Evolutionary conservation across 2,888 invertebrate genomes (phyloP).

Genomic region (Caenorhabditis angaria): DNA sequence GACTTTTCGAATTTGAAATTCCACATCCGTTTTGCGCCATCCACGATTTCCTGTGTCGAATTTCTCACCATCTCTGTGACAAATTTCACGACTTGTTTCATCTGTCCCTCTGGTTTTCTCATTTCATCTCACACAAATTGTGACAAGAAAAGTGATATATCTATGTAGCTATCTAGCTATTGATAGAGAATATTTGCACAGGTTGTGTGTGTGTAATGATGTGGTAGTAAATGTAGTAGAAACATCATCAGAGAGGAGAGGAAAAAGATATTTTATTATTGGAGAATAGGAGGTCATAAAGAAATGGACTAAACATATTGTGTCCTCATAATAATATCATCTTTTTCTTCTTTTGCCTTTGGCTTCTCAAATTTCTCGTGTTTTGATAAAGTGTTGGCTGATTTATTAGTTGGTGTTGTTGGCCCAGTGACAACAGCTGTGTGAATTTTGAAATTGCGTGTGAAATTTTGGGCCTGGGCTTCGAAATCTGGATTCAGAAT

Average conservation of each 20-base stretch:
- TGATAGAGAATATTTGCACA: not conserved
- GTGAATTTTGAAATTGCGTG: not conserved
- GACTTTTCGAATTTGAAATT: not conserved
- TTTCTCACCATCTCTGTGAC: slow-evolving; percentile 3
- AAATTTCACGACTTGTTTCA: not conserved
- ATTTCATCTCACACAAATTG: slow-evolving; percentile 21
- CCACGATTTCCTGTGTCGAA: not conserved
- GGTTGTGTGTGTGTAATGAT: slow-evolving; percentile 25
- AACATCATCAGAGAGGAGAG: not conserved
- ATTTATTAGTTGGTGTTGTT: not conserved
- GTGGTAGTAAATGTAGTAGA: slow-evolving; percentile 1
- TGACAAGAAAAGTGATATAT: slow-evolving; percentile 40
- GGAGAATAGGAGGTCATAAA: slow-evolving; percentile 4
- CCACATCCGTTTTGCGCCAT: not conserved
- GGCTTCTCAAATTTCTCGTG: not conserved
- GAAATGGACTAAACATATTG: not conserved
- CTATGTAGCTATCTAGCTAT: slow-evolving; percentile 32
- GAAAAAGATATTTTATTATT: not conserved
- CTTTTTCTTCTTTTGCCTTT: too few relatives aligned
- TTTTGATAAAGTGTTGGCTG: slow-evolving; percentile 3
- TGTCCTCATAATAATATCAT: too few relatives aligned
- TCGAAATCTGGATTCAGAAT: too few relatives aligned
- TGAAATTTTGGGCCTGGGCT: too few relatives aligned
- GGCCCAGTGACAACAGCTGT: not conserved
- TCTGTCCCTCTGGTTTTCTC: slow-evolving; percentile 4